Base-by-base conservation (phyloP, 2,113 vertebrate genomes). In the Anolis carolinensis region DNA sequence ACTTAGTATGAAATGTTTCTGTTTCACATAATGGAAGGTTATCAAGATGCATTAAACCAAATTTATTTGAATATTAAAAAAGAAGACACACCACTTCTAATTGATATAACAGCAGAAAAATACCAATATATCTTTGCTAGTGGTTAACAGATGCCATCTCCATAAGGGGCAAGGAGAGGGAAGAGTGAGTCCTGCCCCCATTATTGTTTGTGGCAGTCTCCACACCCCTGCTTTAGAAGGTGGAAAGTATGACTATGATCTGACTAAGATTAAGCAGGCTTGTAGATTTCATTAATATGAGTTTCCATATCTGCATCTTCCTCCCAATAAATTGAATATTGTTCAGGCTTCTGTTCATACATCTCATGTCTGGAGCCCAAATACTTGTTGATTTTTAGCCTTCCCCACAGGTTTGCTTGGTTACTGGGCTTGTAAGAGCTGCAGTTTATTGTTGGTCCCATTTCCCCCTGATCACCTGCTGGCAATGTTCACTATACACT, bases 1-100 rank as follows among this genome's bases (percentile, higher is more conserved):
- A 25, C 63, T n/a, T 0, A 7, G 68, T 34, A 52, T 32, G 30
- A 18, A 2, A 36, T 0, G 59, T 34, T 0, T 2, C 7, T 21
- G 1, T 0, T 50, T 6, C 0, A 27, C 52, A 39, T 59, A 39
- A 34, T 76, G 59, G 25, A 70, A 70, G 48, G 70, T 79, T 13
- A n/a, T 85, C 32, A 59, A 9, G 71, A 34, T 27, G 44, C 50
- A 62, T 68, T 32, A 84, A 52, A 78, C 63, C 23, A 68, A 6
- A 27, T 14, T 10, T 4, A 9, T 55, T 70, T 63, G 48, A 82
- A 55, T 82, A 32, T 39, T 34, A 25, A 14, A 55, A 27, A 14
- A 55, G 68, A 70, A 55, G 21, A 27, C n/a, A 71, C 25, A 55
- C n/a, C 70, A 52, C 20, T 50, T 76, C 6, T 39, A 65, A 9